Conservation (phyloP, 92 coral and sea anemone genomes). For the Isaurus tuberculatus region DNA sequence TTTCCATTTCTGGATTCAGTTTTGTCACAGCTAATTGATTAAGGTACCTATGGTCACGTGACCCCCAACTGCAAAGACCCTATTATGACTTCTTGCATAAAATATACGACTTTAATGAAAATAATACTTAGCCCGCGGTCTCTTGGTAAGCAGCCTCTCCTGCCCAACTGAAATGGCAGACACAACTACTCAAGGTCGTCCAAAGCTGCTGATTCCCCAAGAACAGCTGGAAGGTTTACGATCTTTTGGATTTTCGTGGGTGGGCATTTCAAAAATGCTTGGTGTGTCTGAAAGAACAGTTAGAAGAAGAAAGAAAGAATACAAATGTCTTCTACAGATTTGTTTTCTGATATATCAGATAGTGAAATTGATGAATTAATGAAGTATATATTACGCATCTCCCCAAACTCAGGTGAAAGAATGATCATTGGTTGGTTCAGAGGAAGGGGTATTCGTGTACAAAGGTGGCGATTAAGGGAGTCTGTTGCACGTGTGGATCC, state of each 20-base stretch:
- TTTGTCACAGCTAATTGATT: no score
- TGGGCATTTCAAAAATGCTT: conserved; percentile 50
- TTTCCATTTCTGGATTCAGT: no score
- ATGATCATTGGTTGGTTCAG: conserved; percentile 69
- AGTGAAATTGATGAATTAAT: conserved; percentile 63
- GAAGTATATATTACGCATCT: conserved; percentile 47
- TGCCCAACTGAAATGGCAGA: not conserved
- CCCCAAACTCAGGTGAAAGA: conserved; percentile 73
- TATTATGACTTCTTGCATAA: not conserved
- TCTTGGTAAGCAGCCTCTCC: conserved; percentile 14
- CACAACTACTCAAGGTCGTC: conserved; percentile 46
- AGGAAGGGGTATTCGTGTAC: conserved; percentile 48
- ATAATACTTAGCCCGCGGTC: conserved; percentile 9
- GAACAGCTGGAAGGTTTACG: conserved; percentile 65
- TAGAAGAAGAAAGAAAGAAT: conserved; percentile 48
- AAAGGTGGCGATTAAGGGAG: conserved; percentile 41
- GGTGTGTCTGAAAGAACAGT: conserved; percentile 65
- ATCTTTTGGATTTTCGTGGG: conserved; percentile 62
- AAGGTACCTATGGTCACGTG: no score
- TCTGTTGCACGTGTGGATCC: conserved; percentile 48
- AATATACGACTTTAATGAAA: conserved; percentile 3
- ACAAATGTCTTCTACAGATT: conserved; percentile 17
- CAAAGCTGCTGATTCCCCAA: conserved; percentile 53
- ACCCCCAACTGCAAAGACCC: no score
- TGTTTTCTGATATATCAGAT: conserved; percentile 66